Base-by-base conservation (phyloP, 2,113 vertebrate species). In the Isichthys henryi region DNA sequence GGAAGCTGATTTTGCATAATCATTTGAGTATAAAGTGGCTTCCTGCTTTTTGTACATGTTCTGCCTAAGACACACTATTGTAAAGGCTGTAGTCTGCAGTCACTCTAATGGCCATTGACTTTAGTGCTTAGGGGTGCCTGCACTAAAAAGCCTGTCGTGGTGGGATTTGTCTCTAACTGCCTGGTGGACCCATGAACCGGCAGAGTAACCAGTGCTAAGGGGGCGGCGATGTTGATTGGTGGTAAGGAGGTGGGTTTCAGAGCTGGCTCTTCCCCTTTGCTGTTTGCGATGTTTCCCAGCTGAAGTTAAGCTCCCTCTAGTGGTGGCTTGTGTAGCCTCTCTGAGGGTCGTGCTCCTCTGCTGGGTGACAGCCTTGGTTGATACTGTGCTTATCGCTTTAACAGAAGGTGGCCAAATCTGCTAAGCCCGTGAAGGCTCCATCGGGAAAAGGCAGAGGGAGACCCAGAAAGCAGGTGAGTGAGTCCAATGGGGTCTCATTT, bases 401-500 rank as follows among this genome's bases (percentile, higher is more conserved):
- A 84, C 95, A 99, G 98, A 98, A 98, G 96, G 94, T 49, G 5
- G 70, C 88, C 74, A 80, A 80, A 43, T 39, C 74, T 19, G 74
- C 74, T 1, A 43, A 19, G 15, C 35, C 74, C 8, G 35, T 4
- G 5, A 70, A 96, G 88, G 91, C 97, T 92, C 95, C 96, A 92
- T 96, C 95, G 86, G 96, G 93, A 62, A 99, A 98, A 93, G 97
- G 97, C 91, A 96, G 98, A 93, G 98, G 97, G 94, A 96, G 98
- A 94, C 98, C 98, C 90, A 99, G 97, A 96, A 99, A 99, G 95
- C 94, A 96, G 94, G 98, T 98, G 93, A 95, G 97, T 39, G 39
- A 90, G 17, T 8, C 3, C 35, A 0, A 5, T 0, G 2, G n/a
- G 3, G 9, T 9, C 23, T n/a, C 23, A 62, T 62, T n/a, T 27